phyloP scores from a whole-genome alignment of 2,888 invertebrate genomes.

The Ypsolopha scabrella region DNA sequence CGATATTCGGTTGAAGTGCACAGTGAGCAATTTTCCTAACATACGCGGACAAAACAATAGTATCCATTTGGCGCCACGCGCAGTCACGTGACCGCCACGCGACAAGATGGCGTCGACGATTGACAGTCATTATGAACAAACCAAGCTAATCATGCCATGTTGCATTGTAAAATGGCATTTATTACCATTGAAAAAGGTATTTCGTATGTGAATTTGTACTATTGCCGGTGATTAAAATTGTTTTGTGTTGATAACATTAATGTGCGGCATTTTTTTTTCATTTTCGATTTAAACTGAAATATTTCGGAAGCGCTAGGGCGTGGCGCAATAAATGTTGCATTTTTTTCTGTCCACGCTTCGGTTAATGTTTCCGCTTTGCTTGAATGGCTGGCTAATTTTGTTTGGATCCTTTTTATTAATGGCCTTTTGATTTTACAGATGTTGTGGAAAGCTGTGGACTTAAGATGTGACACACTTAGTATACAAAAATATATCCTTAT shows the following conservation, averaged over 20 bases:
- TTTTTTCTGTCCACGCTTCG: constrained; percentile 12
- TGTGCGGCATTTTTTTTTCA: constrained; percentile 16
- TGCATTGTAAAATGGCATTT: too few species aligned
- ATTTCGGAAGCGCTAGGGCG: constrained; percentile 22
- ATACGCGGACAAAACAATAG: constrained; percentile 24
- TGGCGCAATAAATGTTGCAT: constrained; percentile 4
- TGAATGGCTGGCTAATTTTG: constrained; percentile 21
- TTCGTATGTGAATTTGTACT: neutral
- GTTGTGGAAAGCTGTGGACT: neutral
- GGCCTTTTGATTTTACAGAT: too few species aligned
- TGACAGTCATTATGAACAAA: constrained; percentile 25
- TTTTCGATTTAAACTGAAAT: constrained; percentile 7
- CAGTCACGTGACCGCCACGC: constrained; percentile 24
- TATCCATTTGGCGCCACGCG: constrained; percentile 25
- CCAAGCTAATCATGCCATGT: too few species aligned
- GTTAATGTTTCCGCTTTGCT: constrained; percentile 26
- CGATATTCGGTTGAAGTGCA: too few species aligned
- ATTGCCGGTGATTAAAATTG: constrained; percentile 26
- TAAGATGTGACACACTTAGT: neutral
- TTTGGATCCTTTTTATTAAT: constrained; percentile 1
- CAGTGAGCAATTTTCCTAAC: too few species aligned
- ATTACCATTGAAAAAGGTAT: too few species aligned
- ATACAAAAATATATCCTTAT: neutral
- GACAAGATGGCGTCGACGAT: constrained; percentile 35
- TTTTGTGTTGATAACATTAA: constrained; percentile 49